Evolutionary conservation across 2,113 vertebrate genomes (phyloP).

Genomic region (Chlorocebus sabaeus): DNA sequence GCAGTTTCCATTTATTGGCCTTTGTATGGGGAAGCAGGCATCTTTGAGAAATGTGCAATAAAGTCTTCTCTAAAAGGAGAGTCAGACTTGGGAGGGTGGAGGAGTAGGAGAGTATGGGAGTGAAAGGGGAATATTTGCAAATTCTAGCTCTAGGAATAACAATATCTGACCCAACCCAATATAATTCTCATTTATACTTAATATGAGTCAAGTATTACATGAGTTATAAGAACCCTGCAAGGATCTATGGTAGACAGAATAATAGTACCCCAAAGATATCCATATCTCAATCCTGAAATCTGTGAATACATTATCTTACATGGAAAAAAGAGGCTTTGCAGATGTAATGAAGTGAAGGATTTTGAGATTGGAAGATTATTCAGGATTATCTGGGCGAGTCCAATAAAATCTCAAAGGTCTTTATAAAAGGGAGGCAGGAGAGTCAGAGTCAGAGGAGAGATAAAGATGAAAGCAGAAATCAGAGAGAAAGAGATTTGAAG

Average conservation of each 20-base stretch:
- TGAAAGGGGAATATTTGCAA: neutral
- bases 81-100: neutral
- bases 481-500: neutral
- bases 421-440: neutral
- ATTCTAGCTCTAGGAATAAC: neutral
- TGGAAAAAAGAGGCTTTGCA: neutral
- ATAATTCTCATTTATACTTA: neutral
- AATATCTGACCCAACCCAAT: neutral
- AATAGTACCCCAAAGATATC: neutral
- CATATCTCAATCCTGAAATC: neutral
- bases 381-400: too few species aligned
- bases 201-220: neutral
- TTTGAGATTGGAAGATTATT: neutral
- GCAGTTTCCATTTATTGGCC: neutral
- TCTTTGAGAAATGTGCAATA: neutral
- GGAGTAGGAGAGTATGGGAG: fast-evolving
- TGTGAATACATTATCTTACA: neutral
- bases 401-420: neutral
- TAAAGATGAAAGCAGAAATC: neutral
- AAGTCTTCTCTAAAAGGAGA: neutral
- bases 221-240: neutral
- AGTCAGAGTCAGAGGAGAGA: neutral
- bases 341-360: neutral
- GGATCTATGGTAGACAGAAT: neutral
- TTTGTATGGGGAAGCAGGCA: neutral